Evolutionary conservation across 2,113 vertebrate species (phyloP).

Genomic region (Catagonus wagneri): DNA sequence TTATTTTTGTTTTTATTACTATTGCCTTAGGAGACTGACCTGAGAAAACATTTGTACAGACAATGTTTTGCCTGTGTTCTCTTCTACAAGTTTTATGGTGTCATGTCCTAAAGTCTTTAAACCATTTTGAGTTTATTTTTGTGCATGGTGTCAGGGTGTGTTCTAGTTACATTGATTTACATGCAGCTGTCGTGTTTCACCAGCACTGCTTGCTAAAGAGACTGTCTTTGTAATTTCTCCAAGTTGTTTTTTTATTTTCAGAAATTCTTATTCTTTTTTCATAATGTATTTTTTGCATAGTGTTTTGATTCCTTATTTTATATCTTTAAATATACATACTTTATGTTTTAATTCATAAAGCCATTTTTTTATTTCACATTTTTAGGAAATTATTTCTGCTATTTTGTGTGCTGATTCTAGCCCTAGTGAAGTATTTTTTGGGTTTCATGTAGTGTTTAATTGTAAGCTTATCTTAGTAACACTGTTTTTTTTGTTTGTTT

Average conservation of each 20-base stretch:
- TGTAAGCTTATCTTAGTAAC: background rate
- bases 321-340: background rate
- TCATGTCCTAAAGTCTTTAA: too few species aligned
- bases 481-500: background rate
- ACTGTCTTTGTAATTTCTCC: background rate
- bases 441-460: background rate
- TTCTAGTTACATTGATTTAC: too few species aligned
- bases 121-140: too few species aligned
- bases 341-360: background rate
- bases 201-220: too few species aligned
- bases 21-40: too few species aligned
- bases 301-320: background rate
- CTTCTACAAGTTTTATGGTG: too few species aligned
- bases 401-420: background rate
- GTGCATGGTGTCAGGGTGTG: too few species aligned
- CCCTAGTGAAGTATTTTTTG: background rate
- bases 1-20: too few species aligned
- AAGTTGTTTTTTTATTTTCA: conserved; percentile 27
- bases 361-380: background rate
- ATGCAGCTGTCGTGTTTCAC: too few species aligned
- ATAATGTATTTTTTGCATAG: background rate
- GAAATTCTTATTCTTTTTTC: background rate
- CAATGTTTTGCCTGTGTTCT: too few species aligned
- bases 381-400: background rate
- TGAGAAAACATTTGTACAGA: too few species aligned